phyloP scores from a whole-genome alignment of 2,888 invertebrate species.

The Ophion slaviceki region DNA sequence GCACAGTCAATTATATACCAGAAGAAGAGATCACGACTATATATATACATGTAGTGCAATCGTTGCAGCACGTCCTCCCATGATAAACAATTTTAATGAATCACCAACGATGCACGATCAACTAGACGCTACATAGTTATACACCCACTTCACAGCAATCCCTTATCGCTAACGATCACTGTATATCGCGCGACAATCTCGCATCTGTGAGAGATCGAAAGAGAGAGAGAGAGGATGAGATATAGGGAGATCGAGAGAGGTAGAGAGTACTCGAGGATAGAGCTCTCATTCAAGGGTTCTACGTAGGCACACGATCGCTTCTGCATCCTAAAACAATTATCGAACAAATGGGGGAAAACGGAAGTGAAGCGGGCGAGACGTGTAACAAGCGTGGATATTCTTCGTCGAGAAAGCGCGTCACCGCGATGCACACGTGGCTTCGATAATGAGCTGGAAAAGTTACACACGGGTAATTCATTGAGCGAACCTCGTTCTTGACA shows the following conservation, averaged over 20 bases:
- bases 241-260: not conserved
- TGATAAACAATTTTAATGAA: slow-evolving; percentile 58
- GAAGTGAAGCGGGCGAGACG: slow-evolving; percentile 20
- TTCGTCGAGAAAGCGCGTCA: slow-evolving; percentile 21
- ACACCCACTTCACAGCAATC: not conserved
- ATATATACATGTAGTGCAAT: slow-evolving; percentile 16
- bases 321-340: slow-evolving; percentile 65
- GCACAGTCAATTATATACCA: slow-evolving; percentile 48
- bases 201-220: not conserved
- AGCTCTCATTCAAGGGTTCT: slow-evolving; percentile 51
- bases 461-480: slow-evolving; percentile 37
- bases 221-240: not conserved
- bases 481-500: slow-evolving; percentile 50
- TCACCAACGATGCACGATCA: slow-evolving; percentile 20
- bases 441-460: slow-evolving; percentile 21
- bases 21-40: slow-evolving; percentile 29
- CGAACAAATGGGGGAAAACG: slow-evolving; percentile 44
- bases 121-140: slow-evolving; percentile 2
- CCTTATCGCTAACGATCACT: slow-evolving; percentile 22
- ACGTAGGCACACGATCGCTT: slow-evolving; percentile 22
- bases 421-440: not conserved
- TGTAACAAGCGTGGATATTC: not conserved
- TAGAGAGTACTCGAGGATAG: slow-evolving; percentile 36
- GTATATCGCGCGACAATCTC: slow-evolving; percentile 36
- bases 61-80: slow-evolving; percentile 5